Base-by-base conservation (phyloP, 2,888 invertebrate species). In the Danaus chrysippus region DNA sequence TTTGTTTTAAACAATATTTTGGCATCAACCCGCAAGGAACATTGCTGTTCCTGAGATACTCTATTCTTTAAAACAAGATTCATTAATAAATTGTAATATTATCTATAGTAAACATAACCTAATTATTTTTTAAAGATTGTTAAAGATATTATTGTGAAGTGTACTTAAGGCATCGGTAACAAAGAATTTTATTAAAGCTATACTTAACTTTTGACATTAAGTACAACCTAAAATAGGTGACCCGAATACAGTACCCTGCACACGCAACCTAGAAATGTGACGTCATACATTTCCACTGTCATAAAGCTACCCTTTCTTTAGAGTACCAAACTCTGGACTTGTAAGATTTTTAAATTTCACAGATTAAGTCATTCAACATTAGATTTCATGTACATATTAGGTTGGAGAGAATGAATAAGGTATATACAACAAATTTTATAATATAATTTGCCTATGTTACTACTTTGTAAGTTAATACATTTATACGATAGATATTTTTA, bases 151-250 rank as follows among this genome's bases (percentile, higher is more conserved):
- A 34, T 34, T 6, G 23, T 34, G 23, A 34, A 5, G 23, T 23
- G 23, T 34, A 34, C 23, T 34, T 34, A 49, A 17, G 10, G 15
- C 17, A 10, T 49, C 10, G 17, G 46, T 23, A 46, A 61, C 62
- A 56, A 59, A 41, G 53, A 63, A 61, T 64, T 19, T 64, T 61
- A 62, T 64, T 64, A 64, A 63, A 58, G 59, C 58, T 56, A 64
- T 17, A 49, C 49, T 49, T 67, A 61, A 58, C 62, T 65, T 70
- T 69, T 75, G 71, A 74, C 71, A 73, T 73, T 73, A 75, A 78
- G 72, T 83, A 82, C 83, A 84, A 79, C 78, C 72, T 73, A 75
- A 86, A 82, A 82, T 86, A 83, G 86, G 84, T 86, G 84, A 86
- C 85, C 85, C 75, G 75, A 74, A 83, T 84, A 73, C 68, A 73